Percentiles rank a stretch among this genome's conserved stretches.
Evolutionary conservation across 2,888 invertebrate species (phyloP).

Genomic region (Melanotus villosus): DNA sequence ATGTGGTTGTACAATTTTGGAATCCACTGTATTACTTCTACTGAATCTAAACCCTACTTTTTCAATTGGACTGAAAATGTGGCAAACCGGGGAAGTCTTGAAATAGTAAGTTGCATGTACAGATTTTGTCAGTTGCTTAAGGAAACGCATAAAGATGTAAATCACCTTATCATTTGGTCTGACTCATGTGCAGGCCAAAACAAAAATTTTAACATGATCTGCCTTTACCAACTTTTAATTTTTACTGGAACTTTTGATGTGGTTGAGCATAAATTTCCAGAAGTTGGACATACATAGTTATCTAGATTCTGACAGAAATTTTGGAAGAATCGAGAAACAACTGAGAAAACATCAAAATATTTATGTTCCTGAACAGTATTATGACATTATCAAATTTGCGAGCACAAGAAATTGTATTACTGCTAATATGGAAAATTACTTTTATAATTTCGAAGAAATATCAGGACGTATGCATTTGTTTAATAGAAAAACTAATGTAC

Average conservation of each 20-base stretch:
- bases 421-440: no score
- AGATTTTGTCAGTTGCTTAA: constrained; percentile 4
- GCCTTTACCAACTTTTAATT: constrained; percentile 2
- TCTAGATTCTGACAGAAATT: neutral
- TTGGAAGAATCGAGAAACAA: no score
- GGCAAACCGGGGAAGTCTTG: constrained; percentile 49
- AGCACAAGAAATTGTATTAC: no score
- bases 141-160: neutral
- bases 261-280: constrained; percentile 10
- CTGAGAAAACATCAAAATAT: neutral
- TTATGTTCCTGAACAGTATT: no score
- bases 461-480: no score
- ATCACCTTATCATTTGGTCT: neutral
- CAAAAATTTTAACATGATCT: constrained; percentile 7
- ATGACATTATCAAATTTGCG: no score
- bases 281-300: no score
- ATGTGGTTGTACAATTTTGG: constrained; percentile 51
- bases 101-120: constrained; percentile 46
- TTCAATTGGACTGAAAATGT: constrained; percentile 57
- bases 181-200: constrained; percentile 2
- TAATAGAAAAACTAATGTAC: no score
- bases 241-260: neutral
- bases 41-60: constrained; percentile 1
- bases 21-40: constrained; percentile 19
- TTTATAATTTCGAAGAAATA: no score